phyloP scores from a whole-genome alignment of 2,113 vertebrate genomes.

The Ptilonorhynchus violaceus region DNA sequence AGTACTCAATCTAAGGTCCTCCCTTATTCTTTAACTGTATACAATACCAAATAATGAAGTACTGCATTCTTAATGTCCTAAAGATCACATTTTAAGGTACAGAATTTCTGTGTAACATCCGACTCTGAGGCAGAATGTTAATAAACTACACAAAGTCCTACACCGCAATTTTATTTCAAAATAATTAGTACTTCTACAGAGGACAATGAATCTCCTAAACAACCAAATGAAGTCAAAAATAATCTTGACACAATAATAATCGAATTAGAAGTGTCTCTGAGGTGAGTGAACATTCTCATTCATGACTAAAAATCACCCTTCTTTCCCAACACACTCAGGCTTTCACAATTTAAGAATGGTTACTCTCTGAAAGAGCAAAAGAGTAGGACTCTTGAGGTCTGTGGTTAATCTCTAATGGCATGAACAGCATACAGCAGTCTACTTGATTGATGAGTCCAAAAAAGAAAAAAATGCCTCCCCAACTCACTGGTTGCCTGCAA shows the following conservation, averaged over 20 bases:
- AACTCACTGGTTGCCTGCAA: conserved; percentile 6
- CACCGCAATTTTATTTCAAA: not conserved
- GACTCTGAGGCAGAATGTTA: not conserved
- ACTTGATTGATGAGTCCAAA: conserved; percentile 61
- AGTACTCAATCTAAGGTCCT: not conserved
- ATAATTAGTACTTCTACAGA: not conserved
- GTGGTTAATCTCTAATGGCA: conserved; percentile 51
- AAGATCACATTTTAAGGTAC: not conserved
- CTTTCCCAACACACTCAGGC: not conserved
- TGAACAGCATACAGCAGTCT: conserved; percentile 13
- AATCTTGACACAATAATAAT: not conserved
- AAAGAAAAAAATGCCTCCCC: conserved; percentile 8
- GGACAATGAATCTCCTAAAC: not conserved
- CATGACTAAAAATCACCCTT: not conserved
- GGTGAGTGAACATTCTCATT: not conserved
- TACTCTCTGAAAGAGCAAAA: not conserved
- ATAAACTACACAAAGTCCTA: not conserved
- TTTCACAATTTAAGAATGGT: conserved; percentile 1
- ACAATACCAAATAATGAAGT: not conserved
- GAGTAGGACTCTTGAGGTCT: not conserved
- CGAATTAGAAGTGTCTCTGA: not conserved
- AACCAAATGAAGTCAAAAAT: not conserved
- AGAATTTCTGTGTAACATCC: not conserved
- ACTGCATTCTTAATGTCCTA: not conserved
- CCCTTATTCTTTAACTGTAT: not conserved